A percentile compares a stretch with the other conserved stretches of the same genome.
phyloP scores from a whole-genome alignment of 2,797 vertebrate species.

The Morelia viridis region DNA sequence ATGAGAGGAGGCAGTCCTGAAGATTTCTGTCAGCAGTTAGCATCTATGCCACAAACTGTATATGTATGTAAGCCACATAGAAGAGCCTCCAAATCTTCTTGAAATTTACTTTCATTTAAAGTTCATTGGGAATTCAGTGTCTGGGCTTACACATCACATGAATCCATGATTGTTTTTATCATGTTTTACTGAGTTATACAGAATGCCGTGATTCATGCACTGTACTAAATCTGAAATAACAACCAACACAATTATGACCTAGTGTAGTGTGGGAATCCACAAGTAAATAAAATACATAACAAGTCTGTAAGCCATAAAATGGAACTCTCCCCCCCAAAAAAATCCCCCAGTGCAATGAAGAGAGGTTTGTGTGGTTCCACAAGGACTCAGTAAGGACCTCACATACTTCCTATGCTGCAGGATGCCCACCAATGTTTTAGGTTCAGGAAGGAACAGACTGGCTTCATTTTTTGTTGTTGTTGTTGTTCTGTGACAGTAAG shows the following conservation, averaged over 20 bases:
- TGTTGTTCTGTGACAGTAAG: background rate
- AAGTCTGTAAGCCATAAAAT: background rate
- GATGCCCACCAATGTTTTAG: background rate
- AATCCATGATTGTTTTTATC: background rate
- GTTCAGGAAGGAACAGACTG: background rate
- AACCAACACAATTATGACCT: background rate
- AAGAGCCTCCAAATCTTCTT: no score
- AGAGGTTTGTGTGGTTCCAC: background rate
- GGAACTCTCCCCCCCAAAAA: background rate
- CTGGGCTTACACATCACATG: background rate
- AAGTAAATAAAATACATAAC: background rate
- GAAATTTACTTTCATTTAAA: background rate
- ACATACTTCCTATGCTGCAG: background rate
- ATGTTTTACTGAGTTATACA: background rate
- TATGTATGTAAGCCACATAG: no score
- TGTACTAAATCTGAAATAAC: background rate
- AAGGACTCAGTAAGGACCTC: background rate
- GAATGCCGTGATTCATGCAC: background rate
- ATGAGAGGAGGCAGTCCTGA: no score
- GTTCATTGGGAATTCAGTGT: background rate
- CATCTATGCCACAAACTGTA: no score
- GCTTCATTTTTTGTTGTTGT: background rate
- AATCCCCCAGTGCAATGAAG: background rate
- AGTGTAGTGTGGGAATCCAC: background rate
- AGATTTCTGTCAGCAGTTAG: no score